Base-by-base conservation (phyloP, 2,888 invertebrate genomes). In the Pterostichus niger region DNA sequence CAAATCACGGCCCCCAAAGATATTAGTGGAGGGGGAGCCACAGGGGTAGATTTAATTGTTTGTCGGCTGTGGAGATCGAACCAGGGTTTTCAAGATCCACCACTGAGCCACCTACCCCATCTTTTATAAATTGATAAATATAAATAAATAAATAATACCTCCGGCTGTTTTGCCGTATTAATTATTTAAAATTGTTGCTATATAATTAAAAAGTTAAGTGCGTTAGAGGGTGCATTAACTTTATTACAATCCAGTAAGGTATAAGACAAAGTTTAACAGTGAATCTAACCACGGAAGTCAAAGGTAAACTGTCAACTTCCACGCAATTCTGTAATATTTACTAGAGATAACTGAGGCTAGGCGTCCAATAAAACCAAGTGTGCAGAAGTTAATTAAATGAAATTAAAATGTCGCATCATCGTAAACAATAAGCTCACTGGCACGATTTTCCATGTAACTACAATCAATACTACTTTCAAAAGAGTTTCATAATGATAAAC, bases 311-410 rank as follows among this genome's bases (percentile, higher is more conserved):
- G 80, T 59, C 68, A 68, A 17, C 68, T 68, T 80, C n/a, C 80
- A 80, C 80, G 80, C 80, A 68, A 80, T 80, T 24, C 24, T 35
- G 68, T 71, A 80, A 80, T 68, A 80, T 80, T 68, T 54, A 71
- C 80, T 49, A 35, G 49, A 80, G 35, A 68, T 68, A 64, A 68
- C 71, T 52, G 31, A 52, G 49, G 54, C 78, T 24, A 11, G 52
- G n/a, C 52, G 52, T 52, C 52, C 33, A 52, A 75, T 33, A 49
- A 75, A 75, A 52, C 49, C 15, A 75, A 54, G 13, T 75, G 52
- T 75, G 35, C 49, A 49, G 13, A 35, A 59, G 59, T 71, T 80
- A 68, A 80, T 80, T 71, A 80, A 80, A 80, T 54, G 68, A 71
- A 80, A 71, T 52, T 68, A 68, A 49, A 80, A 68, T 13, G 59